Base-by-base conservation (phyloP, 2,113 vertebrate species). In the Phalacrocorax carbo region DNA sequence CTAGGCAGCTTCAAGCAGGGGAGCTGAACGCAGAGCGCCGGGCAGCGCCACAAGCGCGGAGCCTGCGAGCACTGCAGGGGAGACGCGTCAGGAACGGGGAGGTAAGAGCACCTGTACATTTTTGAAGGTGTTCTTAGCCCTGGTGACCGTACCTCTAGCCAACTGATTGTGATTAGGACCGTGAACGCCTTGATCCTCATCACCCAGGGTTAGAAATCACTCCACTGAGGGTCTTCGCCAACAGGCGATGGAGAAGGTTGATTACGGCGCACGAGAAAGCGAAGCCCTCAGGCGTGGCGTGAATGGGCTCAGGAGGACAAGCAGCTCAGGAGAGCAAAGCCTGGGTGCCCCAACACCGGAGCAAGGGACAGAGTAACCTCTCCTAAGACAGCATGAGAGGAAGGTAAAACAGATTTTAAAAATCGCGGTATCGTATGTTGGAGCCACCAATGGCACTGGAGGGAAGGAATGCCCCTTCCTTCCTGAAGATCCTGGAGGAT, bases 101-200 rank as follows among this genome's bases (percentile, higher is more conserved):
- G 52, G 42, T 44, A 58, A 87, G 65, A 54, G 51, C 7, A 32
- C 26, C 17, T 11, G 20, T 15, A 46, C 6, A 17, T 66, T 71
- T 55, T 6, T 55, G 69, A 60, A 69, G 52, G 38, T 38, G 4
- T 52, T 64, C 36, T 49, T 61, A 79, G 42, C 8, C 40, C 42
- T 19, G 25, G 38, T 60, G 44, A 55, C 60, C 2, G 0, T 48
- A 18, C 2, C 51, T 73, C 36, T 52, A 40, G 13, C 32, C 11
- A 11, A 3, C 6, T 38, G 3, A n/a, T 77, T 92, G 42, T 34
- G 40, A 42, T 81, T 13, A 32, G 69, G 78, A n/a, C 19, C 21
- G 32, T 29, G 49, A 87, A 51, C 0, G 0, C 25, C 14, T 85
- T 7, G 15, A 34, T 68, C 23, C 48, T 81, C 0, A 0, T 34